Evolutionary conservation across 2,888 invertebrate genomes (phyloP), one percentile per base, ranked within the genome.

Genomic region (Mesoligia furuncula): DNA sequence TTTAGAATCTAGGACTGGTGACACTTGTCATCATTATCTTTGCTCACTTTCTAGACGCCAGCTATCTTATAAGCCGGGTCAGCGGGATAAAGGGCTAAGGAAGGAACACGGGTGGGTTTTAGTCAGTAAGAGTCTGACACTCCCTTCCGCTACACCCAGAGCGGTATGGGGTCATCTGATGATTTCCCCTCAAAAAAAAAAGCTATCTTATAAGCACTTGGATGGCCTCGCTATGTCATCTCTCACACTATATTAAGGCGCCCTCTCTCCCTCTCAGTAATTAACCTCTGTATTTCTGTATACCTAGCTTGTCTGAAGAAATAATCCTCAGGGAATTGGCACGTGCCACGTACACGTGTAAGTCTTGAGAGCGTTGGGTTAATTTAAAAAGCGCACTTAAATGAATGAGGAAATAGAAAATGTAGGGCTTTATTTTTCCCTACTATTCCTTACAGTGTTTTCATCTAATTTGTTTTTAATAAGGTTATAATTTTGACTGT

Each of bases 251-350:
- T 36, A 31, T n/a, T 31, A 67, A 42, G 51, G 17, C 45, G 20
- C n/a, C 54, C 66, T 71, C 42, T 54, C 45, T 71, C 54, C 68
- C 27, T 61, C 45, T 68, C 61, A 84, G 62, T 84, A 82, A 74
- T 59, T 82, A 36, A 48, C 27, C 20, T 31, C 54, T 9, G 17
- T 2, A 7, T 31, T 31, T 5, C 24, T n/a, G 15, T 24, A 15
- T 24, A 61, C 24, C 11, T n/a, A 24, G 27, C 6, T 64, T 48
- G 15, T 7, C 45, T 73, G 69, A 45, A 59, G 62, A 73, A 64
- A 71, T 73, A 73, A 59, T 79, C 84, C 36, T n/a, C n/a, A 5
- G 54, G n/a, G 67, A 59, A 1, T 39, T 59, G 59, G 31, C 80
- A 80, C 75, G 84, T 74, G 75, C 5, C 48, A 48, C 9, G 68